Conservation (phyloP, 2,797 vertebrate species). For the Muraenolepis orangiensis region DNA sequence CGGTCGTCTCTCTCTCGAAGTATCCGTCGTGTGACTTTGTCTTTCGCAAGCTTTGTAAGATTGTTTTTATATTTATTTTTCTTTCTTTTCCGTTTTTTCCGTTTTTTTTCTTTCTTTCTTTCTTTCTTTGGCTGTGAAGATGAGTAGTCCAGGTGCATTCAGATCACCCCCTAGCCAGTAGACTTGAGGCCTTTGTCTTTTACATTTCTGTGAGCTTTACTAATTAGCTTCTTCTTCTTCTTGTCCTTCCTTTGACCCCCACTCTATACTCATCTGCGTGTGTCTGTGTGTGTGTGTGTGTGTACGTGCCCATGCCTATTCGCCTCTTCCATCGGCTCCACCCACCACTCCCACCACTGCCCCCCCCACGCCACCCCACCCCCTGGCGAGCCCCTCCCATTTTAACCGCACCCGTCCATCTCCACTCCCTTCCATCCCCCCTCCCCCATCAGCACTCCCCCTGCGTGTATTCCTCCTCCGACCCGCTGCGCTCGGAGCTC, state of each 20-base stretch:
- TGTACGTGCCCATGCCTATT: conserved; percentile 43
- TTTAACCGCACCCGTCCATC: conserved; percentile 45
- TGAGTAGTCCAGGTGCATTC: conserved; percentile 54
- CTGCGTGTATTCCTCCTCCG: conserved; percentile 72
- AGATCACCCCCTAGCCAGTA: conserved; percentile 56
- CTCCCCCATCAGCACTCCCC: conserved; percentile 72
- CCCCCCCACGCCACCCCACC: conserved; percentile 44
- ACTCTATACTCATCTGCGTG: conserved; percentile 73
- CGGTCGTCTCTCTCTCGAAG: neutral
- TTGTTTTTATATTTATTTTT: conserved; percentile 26
- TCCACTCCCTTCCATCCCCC: conserved; percentile 41
- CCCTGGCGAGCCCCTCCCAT: conserved; percentile 61
- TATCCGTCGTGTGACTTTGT: conserved; percentile 26
- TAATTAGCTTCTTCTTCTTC: conserved; percentile 82
- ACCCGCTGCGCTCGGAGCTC: conserved; percentile 75
- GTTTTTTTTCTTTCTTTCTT: conserved; percentile 25
- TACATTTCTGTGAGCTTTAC: conserved; percentile 70
- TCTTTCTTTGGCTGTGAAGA: conserved; percentile 45
- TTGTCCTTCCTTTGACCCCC: conserved; percentile 83
- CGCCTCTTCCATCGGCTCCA: conserved; percentile 17
- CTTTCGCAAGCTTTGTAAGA: neutral
- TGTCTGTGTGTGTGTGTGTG: neutral
- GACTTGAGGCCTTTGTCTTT: neutral
- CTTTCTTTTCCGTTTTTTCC: too few species aligned
- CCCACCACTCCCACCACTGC: conserved; percentile 33